phyloP scores from a whole-genome alignment of 2,888 invertebrate genomes.

The Pristionchus fissidentatus region DNA sequence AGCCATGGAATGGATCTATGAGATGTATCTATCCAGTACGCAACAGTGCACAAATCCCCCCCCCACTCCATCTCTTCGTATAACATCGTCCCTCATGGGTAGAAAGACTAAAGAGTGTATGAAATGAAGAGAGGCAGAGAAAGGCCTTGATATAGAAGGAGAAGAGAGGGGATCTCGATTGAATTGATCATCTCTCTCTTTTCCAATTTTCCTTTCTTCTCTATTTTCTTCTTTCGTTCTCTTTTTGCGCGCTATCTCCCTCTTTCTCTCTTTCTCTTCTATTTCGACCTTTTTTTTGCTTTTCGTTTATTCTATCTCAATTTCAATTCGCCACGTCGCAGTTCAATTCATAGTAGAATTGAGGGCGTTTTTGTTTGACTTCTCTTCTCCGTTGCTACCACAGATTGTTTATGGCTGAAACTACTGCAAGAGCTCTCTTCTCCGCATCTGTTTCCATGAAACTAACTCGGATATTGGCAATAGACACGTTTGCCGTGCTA shows the following conservation, averaged over 20 bases:
- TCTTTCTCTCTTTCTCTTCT: neutral
- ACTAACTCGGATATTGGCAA: too few species aligned
- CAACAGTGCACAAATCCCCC: neutral
- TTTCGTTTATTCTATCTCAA: neutral
- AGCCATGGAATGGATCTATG: neutral
- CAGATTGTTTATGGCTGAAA: too few species aligned
- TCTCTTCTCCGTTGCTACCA: neutral
- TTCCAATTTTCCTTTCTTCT: neutral
- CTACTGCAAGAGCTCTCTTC: too few species aligned
- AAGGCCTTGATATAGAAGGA: neutral
- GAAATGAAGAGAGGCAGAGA: neutral
- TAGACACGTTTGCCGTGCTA: too few species aligned
- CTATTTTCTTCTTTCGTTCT: neutral
- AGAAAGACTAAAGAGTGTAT: neutral
- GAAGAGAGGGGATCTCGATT: conserved; percentile 20
- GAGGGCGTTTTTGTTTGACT: conserved; percentile 13
- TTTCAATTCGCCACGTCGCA: neutral
- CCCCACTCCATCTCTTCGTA: too few species aligned
- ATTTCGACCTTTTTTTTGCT: too few species aligned
- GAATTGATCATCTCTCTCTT: neutral
- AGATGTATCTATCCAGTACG: conserved; percentile 3
- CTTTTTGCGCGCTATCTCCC: neutral
- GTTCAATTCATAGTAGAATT: neutral
- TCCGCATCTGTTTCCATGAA: too few species aligned
- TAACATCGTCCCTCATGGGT: too few species aligned